phyloP scores from a whole-genome alignment of 2,113 vertebrate genomes.

The Otocyon megalotis region DNA sequence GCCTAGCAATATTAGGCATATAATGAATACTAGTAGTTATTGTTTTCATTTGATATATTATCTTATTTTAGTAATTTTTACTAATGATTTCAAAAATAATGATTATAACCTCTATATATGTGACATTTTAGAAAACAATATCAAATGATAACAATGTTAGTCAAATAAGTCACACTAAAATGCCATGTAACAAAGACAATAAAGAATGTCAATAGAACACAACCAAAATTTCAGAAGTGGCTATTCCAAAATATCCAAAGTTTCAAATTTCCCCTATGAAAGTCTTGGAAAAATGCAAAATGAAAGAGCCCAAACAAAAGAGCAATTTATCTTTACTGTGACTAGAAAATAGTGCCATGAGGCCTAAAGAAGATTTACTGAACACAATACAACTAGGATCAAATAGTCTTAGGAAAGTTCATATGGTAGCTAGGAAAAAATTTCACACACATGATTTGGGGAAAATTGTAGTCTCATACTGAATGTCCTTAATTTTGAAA shows the following conservation, averaged over 20 bases:
- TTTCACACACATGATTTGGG: not conserved
- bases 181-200: not conserved
- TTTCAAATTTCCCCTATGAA: not conserved
- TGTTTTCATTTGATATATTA: not conserved
- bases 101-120: not conserved
- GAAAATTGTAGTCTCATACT: not conserved
- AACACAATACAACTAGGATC: not conserved
- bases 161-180: not conserved
- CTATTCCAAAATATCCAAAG: not conserved
- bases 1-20: not conserved
- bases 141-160: not conserved
- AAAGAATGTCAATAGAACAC: not conserved
- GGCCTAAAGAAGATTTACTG: not conserved
- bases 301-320: not conserved
- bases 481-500: not conserved
- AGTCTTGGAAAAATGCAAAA: not conserved
- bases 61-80: not conserved
- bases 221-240: not conserved
- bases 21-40: not conserved
- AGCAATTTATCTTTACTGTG: not conserved
- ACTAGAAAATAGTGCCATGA: not conserved
- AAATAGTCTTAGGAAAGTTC: not conserved
- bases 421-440: not conserved
- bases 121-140: not conserved
- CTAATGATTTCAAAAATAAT: not conserved